Percentiles rank a stretch among this genome's conserved stretches.
phyloP scores from a whole-genome alignment of 2,797 vertebrate species.

The Myiotriccus ornatus region DNA sequence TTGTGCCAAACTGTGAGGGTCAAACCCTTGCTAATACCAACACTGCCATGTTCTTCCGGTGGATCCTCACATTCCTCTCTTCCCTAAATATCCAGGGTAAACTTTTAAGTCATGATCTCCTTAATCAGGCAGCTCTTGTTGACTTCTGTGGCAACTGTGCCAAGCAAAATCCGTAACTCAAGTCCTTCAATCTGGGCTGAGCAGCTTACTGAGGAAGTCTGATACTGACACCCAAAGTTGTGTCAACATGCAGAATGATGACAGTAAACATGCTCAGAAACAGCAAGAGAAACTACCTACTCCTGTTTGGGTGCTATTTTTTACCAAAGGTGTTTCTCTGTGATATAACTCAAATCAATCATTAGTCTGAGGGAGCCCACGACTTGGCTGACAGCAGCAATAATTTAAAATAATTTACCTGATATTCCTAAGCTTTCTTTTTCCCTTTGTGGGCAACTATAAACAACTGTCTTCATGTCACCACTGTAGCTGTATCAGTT shows the following conservation, averaged over 20 bases:
- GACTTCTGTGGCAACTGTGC: neutral
- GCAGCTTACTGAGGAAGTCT: neutral
- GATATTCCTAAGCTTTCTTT: neutral
- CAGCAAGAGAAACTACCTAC: neutral
- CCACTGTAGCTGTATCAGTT: neutral
- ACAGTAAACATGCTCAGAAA: neutral
- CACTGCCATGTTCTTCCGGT: neutral
- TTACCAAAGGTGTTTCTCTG: neutral
- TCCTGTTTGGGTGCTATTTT: neutral
- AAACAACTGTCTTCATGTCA: neutral
- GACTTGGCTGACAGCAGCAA: neutral
- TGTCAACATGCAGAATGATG: neutral
- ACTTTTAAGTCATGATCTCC: neutral
- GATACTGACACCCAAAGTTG: neutral
- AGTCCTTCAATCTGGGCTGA: neutral
- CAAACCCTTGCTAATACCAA: neutral
- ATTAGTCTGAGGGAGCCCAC: neutral
- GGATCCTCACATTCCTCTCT: neutral
- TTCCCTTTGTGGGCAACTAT: neutral
- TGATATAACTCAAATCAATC: neutral
- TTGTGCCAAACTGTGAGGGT: neutral
- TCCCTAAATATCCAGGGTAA: neutral
- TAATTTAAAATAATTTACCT: neutral
- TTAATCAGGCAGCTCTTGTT: neutral
- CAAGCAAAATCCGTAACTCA: neutral